Percentiles rank a stretch among this genome's conserved stretches.
These are phyloP conservation scores for Meganola albula DNA, from an alignment of 2,888 invertebrate genomes.

Conservation along the genomic window DNA sequence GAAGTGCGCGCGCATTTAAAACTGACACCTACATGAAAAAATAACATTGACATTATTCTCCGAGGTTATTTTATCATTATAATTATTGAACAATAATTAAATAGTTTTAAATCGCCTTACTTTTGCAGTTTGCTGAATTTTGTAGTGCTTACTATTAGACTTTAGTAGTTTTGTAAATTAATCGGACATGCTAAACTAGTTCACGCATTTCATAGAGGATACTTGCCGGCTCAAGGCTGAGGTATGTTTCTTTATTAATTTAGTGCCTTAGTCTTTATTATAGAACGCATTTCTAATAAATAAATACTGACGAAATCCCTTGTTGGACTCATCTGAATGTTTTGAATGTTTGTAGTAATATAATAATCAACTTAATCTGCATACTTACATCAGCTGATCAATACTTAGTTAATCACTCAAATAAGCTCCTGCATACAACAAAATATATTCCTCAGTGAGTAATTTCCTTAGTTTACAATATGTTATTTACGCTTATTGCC, in stretches of 20 bases:
- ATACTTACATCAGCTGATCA: conserved; percentile 10
- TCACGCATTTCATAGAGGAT: conserved; percentile 7
- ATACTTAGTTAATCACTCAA: too few relatives aligned
- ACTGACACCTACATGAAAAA: conserved; percentile 48
- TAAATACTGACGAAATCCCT: too few relatives aligned
- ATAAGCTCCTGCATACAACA: too few relatives aligned
- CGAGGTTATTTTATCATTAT: conserved; percentile 38
- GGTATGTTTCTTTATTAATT: conserved; percentile 19
- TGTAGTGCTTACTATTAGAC: conserved; percentile 2
- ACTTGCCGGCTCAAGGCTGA: conserved; percentile 19
- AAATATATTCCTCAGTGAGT: too few relatives aligned
- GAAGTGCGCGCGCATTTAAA: conserved; percentile 59
- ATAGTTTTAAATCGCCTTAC: conserved; percentile 7
- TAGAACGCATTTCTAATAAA: not conserved
- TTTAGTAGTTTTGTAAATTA: not conserved
- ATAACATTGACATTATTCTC: conserved; percentile 32
- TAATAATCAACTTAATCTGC: not conserved
- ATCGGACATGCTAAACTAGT: conserved; percentile 18
- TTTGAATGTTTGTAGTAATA: too few relatives aligned
- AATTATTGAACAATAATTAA: conserved; percentile 14
- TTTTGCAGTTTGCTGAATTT: conserved; percentile 3
- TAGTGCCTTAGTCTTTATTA: conserved; percentile 7
- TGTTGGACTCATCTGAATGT: too few relatives aligned
- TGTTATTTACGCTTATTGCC: too few relatives aligned
- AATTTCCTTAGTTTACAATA: too few relatives aligned